These are phyloP conservation scores for Microchirus variegatus DNA, from an alignment of 2,797 vertebrate species.

Conservation along the genomic window DNA sequence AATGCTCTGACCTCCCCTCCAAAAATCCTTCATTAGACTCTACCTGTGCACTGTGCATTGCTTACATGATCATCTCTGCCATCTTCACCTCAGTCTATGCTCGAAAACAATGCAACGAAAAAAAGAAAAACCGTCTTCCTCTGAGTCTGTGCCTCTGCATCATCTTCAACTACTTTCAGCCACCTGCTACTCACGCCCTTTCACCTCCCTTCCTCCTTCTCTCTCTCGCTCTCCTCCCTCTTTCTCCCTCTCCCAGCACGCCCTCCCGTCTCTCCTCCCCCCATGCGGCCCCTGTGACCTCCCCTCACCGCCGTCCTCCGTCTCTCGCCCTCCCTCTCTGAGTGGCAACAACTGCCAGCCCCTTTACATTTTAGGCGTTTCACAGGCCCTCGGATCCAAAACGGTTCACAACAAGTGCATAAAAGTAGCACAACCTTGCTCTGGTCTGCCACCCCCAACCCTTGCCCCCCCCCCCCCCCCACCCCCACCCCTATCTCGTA, in stretches of 20 bases:
- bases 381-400: slow-evolving; percentile 45
- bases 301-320: slow-evolving; percentile 7
- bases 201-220: slow-evolving; percentile 46
- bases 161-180: slow-evolving; percentile 24
- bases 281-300: slow-evolving; percentile 53
- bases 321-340: slow-evolving; percentile 10
- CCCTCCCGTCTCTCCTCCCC: slow-evolving; percentile 27
- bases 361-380: slow-evolving; percentile 79
- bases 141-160: no score
- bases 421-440: slow-evolving; percentile 77
- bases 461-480: neutral
- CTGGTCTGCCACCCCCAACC: slow-evolving; percentile 39
- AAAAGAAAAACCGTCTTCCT: no score
- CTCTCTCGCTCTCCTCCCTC: slow-evolving; percentile 43
- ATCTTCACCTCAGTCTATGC: no score
- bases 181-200: slow-evolving; percentile 66
- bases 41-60: no score
- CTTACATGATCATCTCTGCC: no score
- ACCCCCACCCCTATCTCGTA: slow-evolving; percentile 1
- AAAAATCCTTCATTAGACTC: no score
- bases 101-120: no score
- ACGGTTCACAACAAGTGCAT: slow-evolving; percentile 72
- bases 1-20: neutral
- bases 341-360: slow-evolving; percentile 62
- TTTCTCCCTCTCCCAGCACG: slow-evolving; percentile 12